These are phyloP conservation scores for Festucalex cinctus DNA, from an alignment of 2,113 vertebrate species.

Conservation along the genomic window DNA sequence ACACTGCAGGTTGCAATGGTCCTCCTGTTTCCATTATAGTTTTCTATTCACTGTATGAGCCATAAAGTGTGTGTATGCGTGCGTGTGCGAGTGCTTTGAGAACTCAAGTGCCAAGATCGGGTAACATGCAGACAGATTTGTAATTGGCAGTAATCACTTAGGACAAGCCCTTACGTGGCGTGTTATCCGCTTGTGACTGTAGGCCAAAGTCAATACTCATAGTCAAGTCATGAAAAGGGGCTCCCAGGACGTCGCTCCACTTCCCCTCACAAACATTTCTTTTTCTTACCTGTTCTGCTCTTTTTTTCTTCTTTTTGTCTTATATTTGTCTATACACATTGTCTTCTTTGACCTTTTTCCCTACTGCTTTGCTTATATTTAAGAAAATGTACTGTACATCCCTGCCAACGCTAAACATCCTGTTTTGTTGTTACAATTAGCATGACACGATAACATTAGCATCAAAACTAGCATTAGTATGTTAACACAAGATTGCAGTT, in stretches of 20 bases:
- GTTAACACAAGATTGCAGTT: no score
- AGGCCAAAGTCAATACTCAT: conserved; percentile 99
- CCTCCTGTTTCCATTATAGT: no score
- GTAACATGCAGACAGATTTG: conserved; percentile 95
- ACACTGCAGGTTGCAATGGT: no score
- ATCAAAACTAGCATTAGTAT: no score
- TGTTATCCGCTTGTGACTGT: conserved; percentile 97
- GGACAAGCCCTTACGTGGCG: conserved; percentile 91
- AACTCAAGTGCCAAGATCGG: conserved; percentile 67
- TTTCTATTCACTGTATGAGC: background rate
- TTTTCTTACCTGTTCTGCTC: conserved; percentile 2
- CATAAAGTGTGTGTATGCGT: background rate
- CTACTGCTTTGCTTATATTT: no score
- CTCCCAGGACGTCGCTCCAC: conserved; percentile 83
- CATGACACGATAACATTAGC: no score
- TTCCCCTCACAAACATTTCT: conserved; percentile 83
- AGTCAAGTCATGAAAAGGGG: conserved; percentile 97
- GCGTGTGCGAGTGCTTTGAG: conserved; percentile 11
- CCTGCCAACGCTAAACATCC: no score
- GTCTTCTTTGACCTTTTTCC: no score
- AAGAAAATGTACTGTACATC: no score
- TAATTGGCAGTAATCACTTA: conserved; percentile 99
- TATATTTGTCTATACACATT: no score
- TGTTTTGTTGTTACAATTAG: no score
- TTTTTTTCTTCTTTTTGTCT: no score